Percentiles rank a stretch among this genome's conserved stretches.
phyloP scores from a whole-genome alignment of 92 coral and sea anemone species.

The Actinernus sp. region DNA sequence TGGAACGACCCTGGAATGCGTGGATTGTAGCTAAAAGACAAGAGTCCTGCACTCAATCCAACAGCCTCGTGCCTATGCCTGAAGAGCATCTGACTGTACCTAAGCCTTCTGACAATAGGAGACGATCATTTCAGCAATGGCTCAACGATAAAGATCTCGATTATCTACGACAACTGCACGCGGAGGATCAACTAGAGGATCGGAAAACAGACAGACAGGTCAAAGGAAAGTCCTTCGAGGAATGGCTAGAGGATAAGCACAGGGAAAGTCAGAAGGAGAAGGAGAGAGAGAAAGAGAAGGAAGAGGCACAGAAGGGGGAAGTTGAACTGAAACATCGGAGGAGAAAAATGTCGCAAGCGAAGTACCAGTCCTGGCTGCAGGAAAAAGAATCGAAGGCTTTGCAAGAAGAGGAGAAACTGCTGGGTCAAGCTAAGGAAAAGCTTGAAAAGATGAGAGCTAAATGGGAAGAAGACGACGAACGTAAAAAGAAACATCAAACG shows the following conservation, averaged over 20 bases:
- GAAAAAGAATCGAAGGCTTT: slow-evolving; percentile 86
- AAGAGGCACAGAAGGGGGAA: slow-evolving; percentile 61
- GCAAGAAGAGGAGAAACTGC: slow-evolving; percentile 76
- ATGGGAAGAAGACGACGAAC: slow-evolving; percentile 90
- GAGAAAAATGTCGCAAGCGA: slow-evolving; percentile 75
- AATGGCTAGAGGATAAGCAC: slow-evolving; percentile 92
- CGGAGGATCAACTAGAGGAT: slow-evolving; percentile 61
- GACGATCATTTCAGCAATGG: slow-evolving; percentile 93
- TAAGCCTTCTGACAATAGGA: slow-evolving; percentile 24
- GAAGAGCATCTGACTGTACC: slow-evolving; percentile 13
- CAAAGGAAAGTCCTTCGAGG: slow-evolving; percentile 92
- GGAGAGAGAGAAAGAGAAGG: slow-evolving; percentile 68
- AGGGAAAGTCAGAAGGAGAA: slow-evolving; percentile 67
- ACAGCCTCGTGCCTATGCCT: slow-evolving; percentile 43
- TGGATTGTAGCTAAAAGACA: slow-evolving; percentile 83
- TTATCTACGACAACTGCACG: slow-evolving; percentile 70
- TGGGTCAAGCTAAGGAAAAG: slow-evolving; percentile 73
- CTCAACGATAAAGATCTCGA: slow-evolving; percentile 82
- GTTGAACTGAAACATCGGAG: slow-evolving; percentile 60
- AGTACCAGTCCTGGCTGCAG: slow-evolving; percentile 93
- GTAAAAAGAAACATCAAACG: slow-evolving; percentile 47
- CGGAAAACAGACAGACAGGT: slow-evolving; percentile 61
- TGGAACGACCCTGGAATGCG: slow-evolving; percentile 91
- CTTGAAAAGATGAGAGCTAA: slow-evolving; percentile 75
- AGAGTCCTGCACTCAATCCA: slow-evolving; percentile 44